Evolutionary conservation across 1,140 invertebrate species (phyloP).

Genomic region (Heliconius hermathena): DNA sequence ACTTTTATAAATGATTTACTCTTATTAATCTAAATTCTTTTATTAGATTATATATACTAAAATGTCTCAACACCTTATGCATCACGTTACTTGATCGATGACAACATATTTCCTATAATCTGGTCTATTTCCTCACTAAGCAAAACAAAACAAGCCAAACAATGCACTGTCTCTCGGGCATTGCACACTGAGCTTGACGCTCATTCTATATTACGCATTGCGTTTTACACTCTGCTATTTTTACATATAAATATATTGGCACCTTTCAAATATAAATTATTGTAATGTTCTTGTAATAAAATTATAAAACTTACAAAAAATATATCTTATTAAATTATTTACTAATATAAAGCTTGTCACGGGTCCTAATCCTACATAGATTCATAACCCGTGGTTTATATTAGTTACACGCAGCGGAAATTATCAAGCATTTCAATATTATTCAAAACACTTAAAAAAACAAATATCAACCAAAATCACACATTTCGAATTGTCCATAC

Average conservation of each 20-base stretch:
- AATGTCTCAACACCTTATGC: not conserved
- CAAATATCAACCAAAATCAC: not conserved
- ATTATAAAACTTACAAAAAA: no score
- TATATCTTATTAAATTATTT: no score
- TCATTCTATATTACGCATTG: not conserved
- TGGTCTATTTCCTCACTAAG: constrained; percentile 15
- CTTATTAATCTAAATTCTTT: not conserved
- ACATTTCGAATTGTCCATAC: not conserved
- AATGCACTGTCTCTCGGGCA: constrained; percentile 38
- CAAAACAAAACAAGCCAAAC: constrained; percentile 50
- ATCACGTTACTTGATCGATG: not conserved
- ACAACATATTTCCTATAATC: constrained; percentile 11
- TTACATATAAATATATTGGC: not conserved
- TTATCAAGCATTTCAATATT: not conserved
- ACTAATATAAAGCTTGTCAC: no score
- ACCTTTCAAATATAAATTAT: no score
- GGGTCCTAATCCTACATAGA: no score
- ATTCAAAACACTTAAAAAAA: not conserved
- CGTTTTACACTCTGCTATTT: not conserved
- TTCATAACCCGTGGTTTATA: no score
- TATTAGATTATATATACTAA: not conserved
- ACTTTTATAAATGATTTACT: no score
- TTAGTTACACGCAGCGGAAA: not conserved
- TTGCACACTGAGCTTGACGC: constrained; percentile 11
- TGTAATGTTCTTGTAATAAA: no score